Evolutionary conservation across 1,140 invertebrate species (phyloP), one percentile per base, ranked within the genome.

Genomic region (Cyrtorhinus lividipennis): DNA sequence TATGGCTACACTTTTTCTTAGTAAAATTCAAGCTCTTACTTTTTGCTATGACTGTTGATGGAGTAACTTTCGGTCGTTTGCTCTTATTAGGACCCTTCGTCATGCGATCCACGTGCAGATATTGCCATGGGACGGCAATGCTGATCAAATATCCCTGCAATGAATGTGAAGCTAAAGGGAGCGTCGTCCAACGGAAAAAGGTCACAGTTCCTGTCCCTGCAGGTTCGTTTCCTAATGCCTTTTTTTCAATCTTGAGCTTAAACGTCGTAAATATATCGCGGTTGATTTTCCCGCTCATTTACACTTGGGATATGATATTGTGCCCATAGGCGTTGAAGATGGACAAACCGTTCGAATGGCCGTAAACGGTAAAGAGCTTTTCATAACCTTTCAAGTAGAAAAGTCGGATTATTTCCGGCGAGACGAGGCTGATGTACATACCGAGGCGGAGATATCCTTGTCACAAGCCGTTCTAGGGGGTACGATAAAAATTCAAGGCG

Each of bases 151-250:
- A 84, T 73, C 94, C 95, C 0, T 99, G 97, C 74, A 71, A 71
- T 10, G 92, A 95, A 67, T 99, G 97, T 77, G 82, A 87, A 67
- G 96, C 92, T 18, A 95, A 95, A 77, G 96, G 96, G 1, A 84
- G 86, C 68, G 85, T 86, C 23, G 87, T 95, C 0, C 89, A 96
- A 78, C 81, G 87, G 24, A 92, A 92, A 72, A 90, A 85, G 70
- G 79, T 98, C 0, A 90, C 84, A 1, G 88, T 99, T 0, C 91
- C 94, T 12, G 92, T 99, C n/a, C 97, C 97, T 26, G 92, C 95
- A 56, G 94, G 93, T 78, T 64, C 66, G 59, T 65, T n/a, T n/a
- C n/a, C n/a, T n/a, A n/a, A n/a, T n/a, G n/a, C n/a, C n/a, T n/a
- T n/a, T n/a, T n/a, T n/a, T n/a, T n/a, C n/a, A n/a, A n/a, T n/a